Evolutionary conservation across 2,797 vertebrate genomes (phyloP).

Genomic region (Oryzias sinensis): DNA sequence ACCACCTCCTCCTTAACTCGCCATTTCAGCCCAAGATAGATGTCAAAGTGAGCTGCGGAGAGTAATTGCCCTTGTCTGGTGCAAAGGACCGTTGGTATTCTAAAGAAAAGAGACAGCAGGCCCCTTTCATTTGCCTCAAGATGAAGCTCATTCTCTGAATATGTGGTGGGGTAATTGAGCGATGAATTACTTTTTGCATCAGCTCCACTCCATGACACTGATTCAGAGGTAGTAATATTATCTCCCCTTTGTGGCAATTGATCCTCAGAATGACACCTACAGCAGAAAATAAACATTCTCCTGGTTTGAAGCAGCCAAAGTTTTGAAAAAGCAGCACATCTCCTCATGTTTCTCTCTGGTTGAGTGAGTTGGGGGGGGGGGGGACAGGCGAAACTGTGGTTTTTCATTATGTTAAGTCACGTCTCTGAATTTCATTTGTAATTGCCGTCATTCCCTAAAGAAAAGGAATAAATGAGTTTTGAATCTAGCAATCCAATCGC

Average conservation of each 20-base stretch:
- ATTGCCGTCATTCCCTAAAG: slow-evolving; percentile 39
- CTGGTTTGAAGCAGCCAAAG: slow-evolving; percentile 20
- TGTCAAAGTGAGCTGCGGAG: slow-evolving; percentile 18
- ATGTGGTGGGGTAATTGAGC: slow-evolving; percentile 67
- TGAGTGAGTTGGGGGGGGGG: slow-evolving; percentile 1
- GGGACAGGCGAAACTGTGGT: slow-evolving; percentile 1
- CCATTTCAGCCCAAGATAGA: slow-evolving; percentile 40
- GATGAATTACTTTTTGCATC: slow-evolving; percentile 71
- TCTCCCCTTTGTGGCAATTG: slow-evolving; percentile 51
- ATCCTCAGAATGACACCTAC: slow-evolving; percentile 44
- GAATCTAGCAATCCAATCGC: slow-evolving; percentile 51
- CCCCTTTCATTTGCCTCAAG: slow-evolving; percentile 60
- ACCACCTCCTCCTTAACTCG: slow-evolving; percentile 42
- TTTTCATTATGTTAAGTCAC: slow-evolving; percentile 52
- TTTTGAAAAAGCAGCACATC: background rate
- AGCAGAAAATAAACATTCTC: slow-evolving; percentile 28
- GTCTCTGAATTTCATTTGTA: slow-evolving; percentile 39
- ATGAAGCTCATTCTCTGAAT: slow-evolving; percentile 57
- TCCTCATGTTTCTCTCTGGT: background rate
- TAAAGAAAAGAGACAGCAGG: slow-evolving; percentile 45
- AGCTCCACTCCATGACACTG: slow-evolving; percentile 56
- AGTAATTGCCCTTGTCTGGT: slow-evolving; percentile 63
- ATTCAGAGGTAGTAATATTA: slow-evolving; percentile 66
- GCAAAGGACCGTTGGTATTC: slow-evolving; percentile 42
- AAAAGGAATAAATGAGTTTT: slow-evolving; percentile 65